Conservation (phyloP, 2,113 vertebrate genomes). For the Spheniscus mendiculus region DNA sequence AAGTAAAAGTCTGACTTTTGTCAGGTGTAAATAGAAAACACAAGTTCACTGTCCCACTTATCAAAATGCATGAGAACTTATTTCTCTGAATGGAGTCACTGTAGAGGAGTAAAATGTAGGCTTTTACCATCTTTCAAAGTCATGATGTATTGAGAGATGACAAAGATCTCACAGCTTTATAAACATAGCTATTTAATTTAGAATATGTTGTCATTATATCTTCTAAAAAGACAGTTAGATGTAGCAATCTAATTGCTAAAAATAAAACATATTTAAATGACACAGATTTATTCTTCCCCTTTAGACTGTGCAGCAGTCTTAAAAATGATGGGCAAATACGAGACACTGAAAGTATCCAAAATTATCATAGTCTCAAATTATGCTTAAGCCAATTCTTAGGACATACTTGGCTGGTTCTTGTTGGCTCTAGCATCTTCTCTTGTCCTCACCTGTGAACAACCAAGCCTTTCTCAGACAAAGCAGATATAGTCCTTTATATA, state of each 20-base stretch:
- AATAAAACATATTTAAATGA: neutral
- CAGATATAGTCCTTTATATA: neutral
- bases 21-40: neutral
- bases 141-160: conserved; percentile 3
- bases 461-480: neutral
- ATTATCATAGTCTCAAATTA: neutral
- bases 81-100: neutral
- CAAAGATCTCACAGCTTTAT: conserved; percentile 25
- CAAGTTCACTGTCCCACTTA: neutral
- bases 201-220: neutral
- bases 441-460: neutral
- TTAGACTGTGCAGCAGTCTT: neutral
- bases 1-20: neutral
- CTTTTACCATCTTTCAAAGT: neutral
- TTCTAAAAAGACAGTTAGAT: neutral
- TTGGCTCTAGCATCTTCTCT: neutral
- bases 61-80: neutral
- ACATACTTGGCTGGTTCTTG: neutral
- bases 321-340: neutral
- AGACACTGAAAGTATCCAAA: neutral
- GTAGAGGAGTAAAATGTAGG: neutral
- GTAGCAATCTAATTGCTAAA: neutral
- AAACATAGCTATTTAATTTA: conserved; percentile 35
- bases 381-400: neutral
- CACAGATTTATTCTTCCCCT: neutral